Evolutionary conservation across 2,797 vertebrate genomes (phyloP).

Genomic region (Kryptopterus vitreolus): DNA sequence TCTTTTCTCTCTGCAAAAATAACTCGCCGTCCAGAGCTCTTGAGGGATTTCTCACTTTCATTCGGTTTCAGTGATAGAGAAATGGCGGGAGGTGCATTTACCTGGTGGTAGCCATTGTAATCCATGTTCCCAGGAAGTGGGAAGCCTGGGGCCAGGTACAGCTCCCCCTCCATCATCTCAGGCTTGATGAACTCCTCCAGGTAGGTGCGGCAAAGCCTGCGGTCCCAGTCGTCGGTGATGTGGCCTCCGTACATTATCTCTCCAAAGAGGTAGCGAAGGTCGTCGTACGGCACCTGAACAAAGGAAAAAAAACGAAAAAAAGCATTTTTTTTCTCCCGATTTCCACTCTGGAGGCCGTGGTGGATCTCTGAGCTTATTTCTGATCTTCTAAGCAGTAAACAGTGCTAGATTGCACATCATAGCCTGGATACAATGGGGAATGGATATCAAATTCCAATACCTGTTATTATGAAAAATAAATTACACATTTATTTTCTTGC

Average conservation of each 20-base stretch:
- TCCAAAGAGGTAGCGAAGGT: slow-evolving; percentile 91
- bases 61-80: neutral
- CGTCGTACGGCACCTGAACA: slow-evolving; percentile 88
- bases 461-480: neutral
- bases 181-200: slow-evolving; percentile 89
- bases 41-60: slow-evolving; percentile 4
- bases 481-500: no score
- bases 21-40: slow-evolving; percentile 3
- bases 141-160: slow-evolving; percentile 86
- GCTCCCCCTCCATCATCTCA: slow-evolving; percentile 90
- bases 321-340: neutral
- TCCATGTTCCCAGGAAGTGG: slow-evolving; percentile 86
- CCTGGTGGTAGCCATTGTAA: slow-evolving; percentile 89
- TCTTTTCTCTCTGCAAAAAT: slow-evolving; percentile 33
- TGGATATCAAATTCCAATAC: neutral
- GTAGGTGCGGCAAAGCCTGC: slow-evolving; percentile 87
- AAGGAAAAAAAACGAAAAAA: slow-evolving; percentile 35
- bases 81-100: slow-evolving; percentile 50
- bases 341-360: neutral
- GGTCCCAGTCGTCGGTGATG: slow-evolving; percentile 96
- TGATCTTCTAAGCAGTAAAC: neutral
- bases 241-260: slow-evolving; percentile 98
- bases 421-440: neutral
- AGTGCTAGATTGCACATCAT: neutral
- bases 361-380: slow-evolving; percentile 10